Conservation (phyloP, 2,797 vertebrate species). For the Coregonus suidteri region DNA sequence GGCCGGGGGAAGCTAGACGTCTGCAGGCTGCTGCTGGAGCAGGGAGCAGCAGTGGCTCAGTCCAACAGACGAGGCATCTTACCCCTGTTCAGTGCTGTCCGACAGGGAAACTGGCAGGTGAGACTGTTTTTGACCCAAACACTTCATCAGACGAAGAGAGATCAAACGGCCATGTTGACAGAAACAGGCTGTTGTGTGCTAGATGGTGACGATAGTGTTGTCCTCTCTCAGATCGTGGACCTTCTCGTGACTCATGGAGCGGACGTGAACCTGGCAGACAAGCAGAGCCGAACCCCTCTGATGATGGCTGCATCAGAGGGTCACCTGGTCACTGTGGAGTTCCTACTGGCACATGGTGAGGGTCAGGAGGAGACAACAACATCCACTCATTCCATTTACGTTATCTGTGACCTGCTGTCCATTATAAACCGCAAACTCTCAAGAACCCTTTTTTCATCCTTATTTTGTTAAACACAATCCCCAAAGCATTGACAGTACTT, state of each 20-base stretch:
- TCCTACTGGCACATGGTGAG: slow-evolving; percentile 90
- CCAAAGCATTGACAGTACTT: too few relatives aligned
- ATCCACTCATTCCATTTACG: not conserved
- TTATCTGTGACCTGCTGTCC: not conserved
- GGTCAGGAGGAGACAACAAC: not conserved
- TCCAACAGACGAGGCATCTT: slow-evolving; percentile 92
- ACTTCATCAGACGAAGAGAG: too few relatives aligned
- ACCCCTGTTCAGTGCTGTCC: slow-evolving; percentile 93
- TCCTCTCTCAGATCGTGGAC: slow-evolving; percentile 86
- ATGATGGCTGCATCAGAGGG: slow-evolving; percentile 99
- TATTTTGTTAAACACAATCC: too few relatives aligned
- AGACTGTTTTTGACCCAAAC: not conserved
- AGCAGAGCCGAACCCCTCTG: slow-evolving; percentile 92
- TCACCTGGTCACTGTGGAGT: slow-evolving; percentile 92
- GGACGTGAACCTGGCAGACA: slow-evolving; percentile 95
- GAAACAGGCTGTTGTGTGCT: not conserved
- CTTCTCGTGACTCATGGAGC: slow-evolving; percentile 91
- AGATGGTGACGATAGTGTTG: slow-evolving; percentile 2
- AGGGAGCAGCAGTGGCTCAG: slow-evolving; percentile 91
- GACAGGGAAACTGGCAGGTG: slow-evolving; percentile 99
- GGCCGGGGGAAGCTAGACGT: slow-evolving; percentile 96
- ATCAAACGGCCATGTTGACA: too few relatives aligned
- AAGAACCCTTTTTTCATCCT: too few relatives aligned
- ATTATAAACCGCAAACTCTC: too few relatives aligned
- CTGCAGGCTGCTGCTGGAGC: slow-evolving; percentile 91